Conservation (phyloP, 2,888 invertebrate genomes). For the Andrena bicolor region DNA sequence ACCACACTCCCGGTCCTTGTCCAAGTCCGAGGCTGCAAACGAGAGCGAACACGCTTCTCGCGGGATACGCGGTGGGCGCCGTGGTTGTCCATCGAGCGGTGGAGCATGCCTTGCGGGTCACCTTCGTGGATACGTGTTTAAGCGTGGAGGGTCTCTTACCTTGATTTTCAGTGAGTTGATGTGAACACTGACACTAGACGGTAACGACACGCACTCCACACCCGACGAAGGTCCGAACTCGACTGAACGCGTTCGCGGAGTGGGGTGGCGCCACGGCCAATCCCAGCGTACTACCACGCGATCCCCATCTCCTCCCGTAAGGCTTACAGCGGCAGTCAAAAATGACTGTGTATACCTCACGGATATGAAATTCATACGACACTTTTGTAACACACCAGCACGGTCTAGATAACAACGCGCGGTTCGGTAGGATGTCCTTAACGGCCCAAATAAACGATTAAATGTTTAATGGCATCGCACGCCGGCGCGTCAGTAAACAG, state of each 20-base stretch:
- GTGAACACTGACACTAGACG: slow-evolving; percentile 68
- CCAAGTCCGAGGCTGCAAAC: not conserved
- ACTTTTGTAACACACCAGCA: not conserved
- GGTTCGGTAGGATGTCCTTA: not conserved
- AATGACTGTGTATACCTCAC: slow-evolving; percentile 5
- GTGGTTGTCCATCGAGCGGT: not conserved
- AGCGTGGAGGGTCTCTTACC: slow-evolving; percentile 70
- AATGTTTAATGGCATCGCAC: not conserved
- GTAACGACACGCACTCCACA: slow-evolving; percentile 65
- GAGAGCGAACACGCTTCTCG: slow-evolving; percentile 12
- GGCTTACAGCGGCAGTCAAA: slow-evolving; percentile 24
- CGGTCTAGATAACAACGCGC: not conserved
- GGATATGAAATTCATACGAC: slow-evolving; percentile 9
- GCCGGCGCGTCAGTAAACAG: not conserved
- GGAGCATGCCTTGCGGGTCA: not conserved
- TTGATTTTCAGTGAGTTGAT: slow-evolving; percentile 73
- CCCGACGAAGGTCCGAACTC: slow-evolving; percentile 77
- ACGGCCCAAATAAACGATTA: not conserved
- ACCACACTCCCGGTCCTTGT: not conserved
- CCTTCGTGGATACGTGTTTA: not conserved
- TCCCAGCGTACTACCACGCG: slow-evolving; percentile 56
- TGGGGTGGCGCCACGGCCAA: slow-evolving; percentile 62
- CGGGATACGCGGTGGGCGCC: not conserved
- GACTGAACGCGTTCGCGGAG: slow-evolving; percentile 72
- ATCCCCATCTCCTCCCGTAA: slow-evolving; percentile 42